Evolutionary conservation across 2,113 vertebrate genomes (phyloP).

Genomic region (Aptenodytes forsteri): DNA sequence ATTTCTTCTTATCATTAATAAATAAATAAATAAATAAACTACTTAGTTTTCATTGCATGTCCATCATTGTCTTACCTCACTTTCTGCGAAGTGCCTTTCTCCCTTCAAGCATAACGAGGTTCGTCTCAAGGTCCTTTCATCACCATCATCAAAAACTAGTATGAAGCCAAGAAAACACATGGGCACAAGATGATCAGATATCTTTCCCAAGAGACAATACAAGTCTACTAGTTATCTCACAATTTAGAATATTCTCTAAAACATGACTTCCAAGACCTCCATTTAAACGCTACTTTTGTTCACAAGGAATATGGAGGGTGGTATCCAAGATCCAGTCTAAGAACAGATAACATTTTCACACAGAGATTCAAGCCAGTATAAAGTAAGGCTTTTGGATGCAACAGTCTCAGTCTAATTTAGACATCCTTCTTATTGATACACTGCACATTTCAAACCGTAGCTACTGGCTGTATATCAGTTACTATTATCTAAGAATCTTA

Average conservation of each 20-base stretch:
- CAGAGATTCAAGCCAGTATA: neutral
- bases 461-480: neutral
- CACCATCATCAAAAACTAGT: conserved; percentile 96
- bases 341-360: neutral
- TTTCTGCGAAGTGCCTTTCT: conserved; percentile 97
- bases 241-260: neutral
- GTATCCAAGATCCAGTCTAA: neutral
- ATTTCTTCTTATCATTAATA: neutral
- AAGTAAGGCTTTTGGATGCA: neutral
- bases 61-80: conserved; percentile 81
- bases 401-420: neutral
- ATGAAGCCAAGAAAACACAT: conserved; percentile 8
- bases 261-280: neutral
- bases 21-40: neutral
- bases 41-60: neutral
- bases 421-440: neutral
- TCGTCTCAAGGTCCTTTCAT: conserved; percentile 94
- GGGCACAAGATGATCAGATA: neutral
- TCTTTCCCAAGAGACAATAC: neutral
- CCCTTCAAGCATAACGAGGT: conserved; percentile 97
- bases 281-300: neutral
- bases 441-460: neutral
- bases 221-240: neutral
- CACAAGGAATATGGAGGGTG: neutral
- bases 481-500: neutral